Conservation (phyloP, 2,113 vertebrate genomes). For the Colaptes auratus region DNA sequence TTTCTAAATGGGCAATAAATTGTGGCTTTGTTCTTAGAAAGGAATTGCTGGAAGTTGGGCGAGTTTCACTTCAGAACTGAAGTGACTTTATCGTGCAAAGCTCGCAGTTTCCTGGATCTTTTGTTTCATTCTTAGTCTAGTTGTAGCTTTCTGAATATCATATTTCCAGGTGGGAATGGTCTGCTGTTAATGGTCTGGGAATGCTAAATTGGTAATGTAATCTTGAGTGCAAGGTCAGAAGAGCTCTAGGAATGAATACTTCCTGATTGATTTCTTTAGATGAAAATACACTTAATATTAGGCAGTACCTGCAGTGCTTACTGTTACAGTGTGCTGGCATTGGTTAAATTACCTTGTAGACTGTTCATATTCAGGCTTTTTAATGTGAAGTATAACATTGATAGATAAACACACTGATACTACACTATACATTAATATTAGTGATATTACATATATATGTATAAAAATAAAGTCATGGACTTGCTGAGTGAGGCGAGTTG, state of each 20-base stretch:
- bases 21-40: not conserved
- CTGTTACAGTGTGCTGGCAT: not conserved
- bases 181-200: not conserved
- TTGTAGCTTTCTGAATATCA: not conserved
- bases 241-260: not conserved
- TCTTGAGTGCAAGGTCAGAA: not conserved
- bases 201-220: not conserved
- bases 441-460: too few relatives aligned
- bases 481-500: not conserved
- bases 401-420: too few relatives aligned
- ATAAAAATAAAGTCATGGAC: not conserved
- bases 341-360: not conserved
- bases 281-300: not conserved
- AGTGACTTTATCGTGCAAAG: not conserved
- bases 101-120: not conserved
- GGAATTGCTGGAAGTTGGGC: constrained; percentile 20
- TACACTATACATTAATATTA: too few relatives aligned
- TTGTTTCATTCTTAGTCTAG: constrained; percentile 15
- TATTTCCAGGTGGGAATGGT: constrained; percentile 9
- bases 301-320: not conserved
- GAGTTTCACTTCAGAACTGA: not conserved
- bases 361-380: not conserved
- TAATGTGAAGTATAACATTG: not conserved
- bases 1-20: not conserved
- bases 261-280: not conserved